Percentiles rank a stretch among this genome's conserved stretches.
Conservation (phyloP, 1,140 invertebrate genomes). For the Drosophila subpulchrella region DNA sequence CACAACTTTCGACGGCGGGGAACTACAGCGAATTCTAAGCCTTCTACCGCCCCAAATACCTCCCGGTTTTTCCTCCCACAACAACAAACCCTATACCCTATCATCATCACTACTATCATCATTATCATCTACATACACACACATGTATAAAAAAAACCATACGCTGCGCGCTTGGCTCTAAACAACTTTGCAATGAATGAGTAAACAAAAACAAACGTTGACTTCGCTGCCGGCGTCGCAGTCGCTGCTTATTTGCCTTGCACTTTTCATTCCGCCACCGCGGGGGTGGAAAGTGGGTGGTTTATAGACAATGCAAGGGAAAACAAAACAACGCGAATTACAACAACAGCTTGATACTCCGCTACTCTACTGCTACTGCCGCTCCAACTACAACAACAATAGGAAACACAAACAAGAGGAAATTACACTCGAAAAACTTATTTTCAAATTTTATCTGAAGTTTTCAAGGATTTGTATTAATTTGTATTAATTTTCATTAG, state of each 20-base stretch:
- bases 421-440: slow-evolving; percentile 16
- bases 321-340: slow-evolving; percentile 75
- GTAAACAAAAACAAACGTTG: slow-evolving; percentile 78
- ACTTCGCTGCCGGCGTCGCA: slow-evolving; percentile 50
- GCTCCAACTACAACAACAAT: slow-evolving; percentile 54
- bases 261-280: slow-evolving; percentile 62
- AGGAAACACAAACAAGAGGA: slow-evolving; percentile 56
- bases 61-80: slow-evolving; percentile 2
- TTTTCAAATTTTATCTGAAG: background rate
- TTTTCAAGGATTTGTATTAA: background rate
- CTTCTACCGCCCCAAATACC: slow-evolving; percentile 20
- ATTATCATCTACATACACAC: slow-evolving; percentile 22
- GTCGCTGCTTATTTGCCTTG: slow-evolving; percentile 72
- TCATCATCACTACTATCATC: slow-evolving; percentile 26
- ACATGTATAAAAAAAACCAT: slow-evolving; percentile 41
- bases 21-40: slow-evolving; percentile 6
- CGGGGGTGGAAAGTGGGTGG: slow-evolving; percentile 15
- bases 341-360: slow-evolving; percentile 40
- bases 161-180: slow-evolving; percentile 70
- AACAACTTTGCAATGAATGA: slow-evolving; percentile 80
- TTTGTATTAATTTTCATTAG: no score
- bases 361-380: slow-evolving; percentile 27
- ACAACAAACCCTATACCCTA: slow-evolving; percentile 8
- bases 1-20: slow-evolving; percentile 48
- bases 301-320: slow-evolving; percentile 56